phyloP scores from a whole-genome alignment of 1,140 invertebrate species.

The Heliconius hewitsoni region DNA sequence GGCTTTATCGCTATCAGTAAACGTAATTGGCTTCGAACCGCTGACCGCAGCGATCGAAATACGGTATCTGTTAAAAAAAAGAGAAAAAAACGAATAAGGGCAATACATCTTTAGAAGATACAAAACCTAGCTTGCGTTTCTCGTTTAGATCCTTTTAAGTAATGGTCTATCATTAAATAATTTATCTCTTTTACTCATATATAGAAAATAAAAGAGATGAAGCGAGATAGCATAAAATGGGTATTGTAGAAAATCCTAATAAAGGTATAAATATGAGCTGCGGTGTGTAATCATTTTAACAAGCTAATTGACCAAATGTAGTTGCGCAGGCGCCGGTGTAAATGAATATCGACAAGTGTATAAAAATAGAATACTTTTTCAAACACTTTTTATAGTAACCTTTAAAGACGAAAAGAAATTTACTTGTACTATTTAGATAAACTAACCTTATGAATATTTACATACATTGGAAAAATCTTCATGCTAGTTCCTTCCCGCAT shows the following conservation, averaged over 20 bases:
- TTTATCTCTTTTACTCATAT: neutral
- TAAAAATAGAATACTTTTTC: neutral
- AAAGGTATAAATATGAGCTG: slow-evolving; percentile 43
- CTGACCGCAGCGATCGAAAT: slow-evolving; percentile 47
- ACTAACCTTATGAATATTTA: too few species aligned
- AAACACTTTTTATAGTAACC: neutral
- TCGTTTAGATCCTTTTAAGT: slow-evolving; percentile 22
- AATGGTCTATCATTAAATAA: slow-evolving; percentile 1
- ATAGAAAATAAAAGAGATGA: slow-evolving; percentile 1
- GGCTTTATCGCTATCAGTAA: slow-evolving; percentile 62
- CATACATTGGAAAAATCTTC: too few species aligned
- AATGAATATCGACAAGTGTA: slow-evolving; percentile 19
- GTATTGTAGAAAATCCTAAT: slow-evolving; percentile 29
- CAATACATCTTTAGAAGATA: slow-evolving; percentile 31
- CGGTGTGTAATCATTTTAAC: slow-evolving; percentile 47
- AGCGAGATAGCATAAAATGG: neutral
- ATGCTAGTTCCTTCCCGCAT: too few species aligned
- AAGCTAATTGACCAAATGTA: slow-evolving; percentile 47
- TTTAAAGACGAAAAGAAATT: neutral
- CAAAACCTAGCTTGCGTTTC: slow-evolving; percentile 29
- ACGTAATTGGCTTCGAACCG: slow-evolving; percentile 52
- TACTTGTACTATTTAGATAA: neutral
- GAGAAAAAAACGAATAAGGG: slow-evolving; percentile 25
- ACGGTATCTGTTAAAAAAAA: slow-evolving; percentile 56
- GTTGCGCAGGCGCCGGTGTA: slow-evolving; percentile 40